Base-by-base conservation (phyloP, 2,797 vertebrate species). In the Pangasius macronema region DNA sequence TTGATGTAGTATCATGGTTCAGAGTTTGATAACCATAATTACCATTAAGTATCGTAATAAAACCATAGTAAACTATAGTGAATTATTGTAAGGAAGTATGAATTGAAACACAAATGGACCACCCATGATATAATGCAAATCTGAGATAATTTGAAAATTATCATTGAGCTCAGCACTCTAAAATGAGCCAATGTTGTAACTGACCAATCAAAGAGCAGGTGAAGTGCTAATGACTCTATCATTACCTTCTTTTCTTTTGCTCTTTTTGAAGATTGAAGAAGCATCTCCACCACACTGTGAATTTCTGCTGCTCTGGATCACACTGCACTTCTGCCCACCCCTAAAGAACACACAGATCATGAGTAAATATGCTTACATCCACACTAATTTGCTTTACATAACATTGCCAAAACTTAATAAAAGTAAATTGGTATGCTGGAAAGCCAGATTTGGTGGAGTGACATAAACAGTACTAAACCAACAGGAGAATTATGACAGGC, bases 301-400 rank as follows among this genome's bases (percentile, higher is more conserved):
- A 79, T 96, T 94, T 51, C 92, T 95, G 27, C 94, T 95, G 88
- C 95, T 93, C 4, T 95, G 96, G 59, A 95, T 95, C 80, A 94
- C 92, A 39, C 94, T 95, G 89, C 94, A 94, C 90, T 97, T 97
- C 93, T 96, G 95, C 80, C 96, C 96, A n/a, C 96, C 96, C 93
- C 97, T 97, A 79, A 83, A 87, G 68, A 85, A 51, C 36, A 87
- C 24, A 87, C 39, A 49, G 51, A 10, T 70, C 27, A 68, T 51
- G 5, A 39, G 46, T 36, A 63, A 46, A 68, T 36, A 83, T 11
- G 61, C 46, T 46, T 49, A 42, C 55, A 65, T 75, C 55, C 67
- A n/a, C 53, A 22, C 27, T 55, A 20, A 87, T 53, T 55, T 33
- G 39, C 59, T 84, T 76, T 57, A 49, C 20, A n/a, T n/a, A 42